Evolutionary conservation across 2,888 invertebrate genomes (phyloP).

Genomic region (Agrilus biguttatus): DNA sequence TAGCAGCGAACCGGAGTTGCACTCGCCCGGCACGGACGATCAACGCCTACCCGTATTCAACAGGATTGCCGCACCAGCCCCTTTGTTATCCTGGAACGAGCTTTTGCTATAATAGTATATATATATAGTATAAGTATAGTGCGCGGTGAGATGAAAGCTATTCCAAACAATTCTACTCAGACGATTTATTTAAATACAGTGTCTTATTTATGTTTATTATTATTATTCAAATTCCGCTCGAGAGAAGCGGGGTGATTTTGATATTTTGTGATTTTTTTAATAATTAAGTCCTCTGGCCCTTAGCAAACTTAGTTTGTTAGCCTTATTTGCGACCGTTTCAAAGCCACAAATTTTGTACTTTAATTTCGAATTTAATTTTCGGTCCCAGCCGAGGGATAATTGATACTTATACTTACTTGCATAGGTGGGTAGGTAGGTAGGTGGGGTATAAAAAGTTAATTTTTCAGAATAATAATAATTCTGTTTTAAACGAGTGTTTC

Average conservation of each 20-base stretch:
- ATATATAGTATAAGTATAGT: no score
- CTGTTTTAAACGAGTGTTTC: no score
- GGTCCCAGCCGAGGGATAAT: no score
- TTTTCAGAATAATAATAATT: no score
- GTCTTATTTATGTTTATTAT: slow-evolving; percentile 28
- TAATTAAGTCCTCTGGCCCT: slow-evolving; percentile 5
- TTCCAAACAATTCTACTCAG: slow-evolving; percentile 16
- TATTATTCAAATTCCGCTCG: slow-evolving; percentile 23
- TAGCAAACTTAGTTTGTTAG: no score
- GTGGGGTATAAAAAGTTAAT: no score
- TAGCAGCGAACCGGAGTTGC: slow-evolving; percentile 36
- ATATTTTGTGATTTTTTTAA: slow-evolving; percentile 33
- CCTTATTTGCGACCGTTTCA: no score
- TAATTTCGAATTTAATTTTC: no score
- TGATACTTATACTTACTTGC: no score
- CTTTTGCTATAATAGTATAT: slow-evolving; percentile 17
- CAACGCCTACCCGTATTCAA: slow-evolving; percentile 67
- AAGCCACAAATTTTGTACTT: no score
- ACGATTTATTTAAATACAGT: slow-evolving; percentile 26
- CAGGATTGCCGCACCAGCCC: slow-evolving; percentile 46
- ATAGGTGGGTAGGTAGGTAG: no score
- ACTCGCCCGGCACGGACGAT: slow-evolving; percentile 25
- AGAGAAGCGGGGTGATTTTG: slow-evolving; percentile 30
- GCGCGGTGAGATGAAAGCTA: slow-evolving; percentile 8
- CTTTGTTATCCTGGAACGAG: slow-evolving; percentile 29